Percentiles rank a stretch among this genome's conserved stretches.
Conservation (phyloP, 1,140 invertebrate species). For the Zaprionus davidi region DNA sequence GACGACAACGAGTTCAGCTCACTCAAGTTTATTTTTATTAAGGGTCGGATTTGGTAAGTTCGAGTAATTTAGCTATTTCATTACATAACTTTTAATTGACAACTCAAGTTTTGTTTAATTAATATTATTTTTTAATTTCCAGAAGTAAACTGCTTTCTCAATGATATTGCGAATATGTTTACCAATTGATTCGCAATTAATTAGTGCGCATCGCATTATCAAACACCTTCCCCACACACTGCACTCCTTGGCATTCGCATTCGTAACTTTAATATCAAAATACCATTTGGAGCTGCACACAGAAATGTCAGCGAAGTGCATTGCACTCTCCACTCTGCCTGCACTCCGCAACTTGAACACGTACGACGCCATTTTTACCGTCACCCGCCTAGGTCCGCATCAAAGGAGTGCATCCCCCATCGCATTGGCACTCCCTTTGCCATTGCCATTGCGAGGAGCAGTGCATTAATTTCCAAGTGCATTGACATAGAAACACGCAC, state of each 20-base stretch:
- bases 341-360: conserved; percentile 66
- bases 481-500: conserved; percentile 76
- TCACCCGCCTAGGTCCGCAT: conserved; percentile 26
- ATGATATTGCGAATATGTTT: conserved; percentile 10
- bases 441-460: conserved; percentile 3
- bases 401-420: conserved; percentile 14
- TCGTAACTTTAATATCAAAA: conserved; percentile 67
- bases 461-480: conserved; percentile 69
- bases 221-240: neutral
- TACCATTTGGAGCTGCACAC: conserved; percentile 44
- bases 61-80: neutral
- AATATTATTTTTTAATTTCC: neutral
- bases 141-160: neutral
- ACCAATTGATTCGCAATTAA: conserved; percentile 57
- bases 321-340: conserved; percentile 50
- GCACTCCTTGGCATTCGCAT: conserved; percentile 21
- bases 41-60: neutral
- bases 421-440: neutral
- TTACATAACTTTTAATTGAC: neutral
- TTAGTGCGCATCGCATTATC: conserved; percentile 17
- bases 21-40: neutral
- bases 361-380: conserved; percentile 51
- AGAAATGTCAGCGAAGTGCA: conserved; percentile 66
- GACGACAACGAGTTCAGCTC: conserved; percentile 19
- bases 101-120: neutral